Base-by-base conservation (phyloP, 2,797 vertebrate species). In the Picus viridis region DNA sequence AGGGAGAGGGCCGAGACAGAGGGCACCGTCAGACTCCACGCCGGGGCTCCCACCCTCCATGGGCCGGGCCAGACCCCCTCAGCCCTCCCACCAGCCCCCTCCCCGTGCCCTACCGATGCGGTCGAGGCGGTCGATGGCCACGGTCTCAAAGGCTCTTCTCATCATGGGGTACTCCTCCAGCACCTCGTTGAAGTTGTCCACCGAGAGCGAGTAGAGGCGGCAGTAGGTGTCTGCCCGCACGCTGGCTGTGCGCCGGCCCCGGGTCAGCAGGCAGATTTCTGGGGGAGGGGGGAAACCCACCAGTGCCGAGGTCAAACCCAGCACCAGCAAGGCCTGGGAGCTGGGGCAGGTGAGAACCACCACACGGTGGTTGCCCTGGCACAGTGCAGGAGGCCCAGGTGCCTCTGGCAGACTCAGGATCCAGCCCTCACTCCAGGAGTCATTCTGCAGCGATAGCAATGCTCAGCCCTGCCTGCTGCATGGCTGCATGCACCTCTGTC, bases 141-240 rank as follows among this genome's bases (percentile, higher is more conserved):
- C 99, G 0, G 99, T 99, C 97, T 99, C 99, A 2, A 99, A 99
- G 70, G 99, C 99, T 47, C 99, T 96, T 88, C 99, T 98, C 99
- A 99, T 99, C 99, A 99, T 99, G 75, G 99, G 99, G 75, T 99
- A 99, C 96, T 99, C 99, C 97, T 99, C 99, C 93, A 99, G 97
- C 82, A 99, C 99, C 96, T 99, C 99, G 13, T 99, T 99, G 97
- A 99, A 99, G 96, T 99, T 98, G 97, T 99, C 99, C 97, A 99
- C 99, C 0, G 98, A 99, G 51, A 99, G 98, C 0, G 99, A 99
- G 97, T 98, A 99, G 43, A 99, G 97, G 34, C 98, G 98, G 87
- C 98, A 99, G 97, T 99, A 99, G 84, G 99, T 99, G 92, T 99
- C 98, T 0, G 99, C 98, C 2, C 98, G 98, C 36, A 99, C 99